Conservation (phyloP, 2,797 vertebrate genomes). For the Ctenochaetus hawaiiensis region DNA sequence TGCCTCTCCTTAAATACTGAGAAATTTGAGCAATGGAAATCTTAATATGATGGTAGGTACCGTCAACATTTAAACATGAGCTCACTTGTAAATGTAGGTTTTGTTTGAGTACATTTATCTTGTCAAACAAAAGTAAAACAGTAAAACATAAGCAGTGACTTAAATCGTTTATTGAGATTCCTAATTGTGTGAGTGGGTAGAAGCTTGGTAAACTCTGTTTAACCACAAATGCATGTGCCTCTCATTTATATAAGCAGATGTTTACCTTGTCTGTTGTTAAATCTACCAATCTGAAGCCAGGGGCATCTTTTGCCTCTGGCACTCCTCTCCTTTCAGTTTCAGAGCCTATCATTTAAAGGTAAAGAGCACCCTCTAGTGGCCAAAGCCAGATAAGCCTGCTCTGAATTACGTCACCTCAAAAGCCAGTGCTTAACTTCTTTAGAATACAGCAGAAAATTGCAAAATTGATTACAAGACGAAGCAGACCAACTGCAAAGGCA, state of each 20-base stretch:
- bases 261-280: constrained; percentile 3
- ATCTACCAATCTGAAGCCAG: neutral
- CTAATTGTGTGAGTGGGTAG: neutral
- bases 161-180: neutral
- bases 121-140: neutral
- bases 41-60: neutral
- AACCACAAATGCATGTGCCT: neutral
- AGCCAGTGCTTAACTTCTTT: constrained; percentile 19
- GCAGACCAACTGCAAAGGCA: neutral
- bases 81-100: neutral
- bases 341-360: constrained; percentile 41
- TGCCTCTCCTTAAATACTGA: too few species aligned
- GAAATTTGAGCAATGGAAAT: neutral
- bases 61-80: neutral
- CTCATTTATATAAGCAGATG: neutral
- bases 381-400: neutral
- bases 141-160: neutral
- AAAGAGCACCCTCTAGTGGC: constrained; percentile 73
- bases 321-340: neutral
- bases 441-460: constrained; percentile 5
- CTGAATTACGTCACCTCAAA: constrained; percentile 71
- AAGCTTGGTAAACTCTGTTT: neutral
- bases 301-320: neutral
- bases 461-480: constrained; percentile 25
- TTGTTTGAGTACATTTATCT: neutral